Base-by-base conservation (phyloP, 2,113 vertebrate species). In the Leucopternis melanops region DNA sequence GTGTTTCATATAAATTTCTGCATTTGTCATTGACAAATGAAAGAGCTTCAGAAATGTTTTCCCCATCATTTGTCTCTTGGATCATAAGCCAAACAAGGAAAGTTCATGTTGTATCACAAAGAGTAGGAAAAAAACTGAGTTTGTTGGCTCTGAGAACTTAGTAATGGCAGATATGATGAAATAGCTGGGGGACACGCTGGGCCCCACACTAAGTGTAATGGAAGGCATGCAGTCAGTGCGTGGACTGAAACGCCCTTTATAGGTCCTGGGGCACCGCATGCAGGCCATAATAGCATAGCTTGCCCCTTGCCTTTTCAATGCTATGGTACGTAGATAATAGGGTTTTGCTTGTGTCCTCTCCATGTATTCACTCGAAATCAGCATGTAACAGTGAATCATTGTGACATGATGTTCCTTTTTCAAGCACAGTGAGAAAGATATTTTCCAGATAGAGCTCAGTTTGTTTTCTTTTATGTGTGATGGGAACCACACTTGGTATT, bases 41-140 rank as follows among this genome's bases (percentile, higher is more conserved):
- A 95, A 94, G 80, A 89, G 86, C 79, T 81, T 92, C 96, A 81
- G 92, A 94, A 95, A 96, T 97, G 95, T 96, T 97, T 97, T 97
- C 92, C 81, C 95, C 94, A 96, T 97, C 94, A 96, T 94, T 96
- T 96, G 86, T 92, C 94, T 92, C 88, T 45, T 94, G 95, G 96
- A 96, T 95, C 79, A 75, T 57, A 95, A 97, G 84, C 85, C 47
- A 94, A 97, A 94, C 80, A 94, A 94, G 83, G 86, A 94, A 96
- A 95, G 65, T 92, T 96, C 91, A n/a, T 79, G 92, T 74, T 71
- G 83, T 96, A 96, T 97, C 95, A 87, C 69, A 82, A 95, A 90
- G 83, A 79, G 91, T 75, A 79, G 92, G 95, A 44, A 78, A 96
- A 95, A 92, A 45, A 1, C 0, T 0, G 14, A 29, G 3, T 38